Base-by-base conservation (phyloP, 2,113 vertebrate genomes). In the Reinhardtius hippoglossoides region DNA sequence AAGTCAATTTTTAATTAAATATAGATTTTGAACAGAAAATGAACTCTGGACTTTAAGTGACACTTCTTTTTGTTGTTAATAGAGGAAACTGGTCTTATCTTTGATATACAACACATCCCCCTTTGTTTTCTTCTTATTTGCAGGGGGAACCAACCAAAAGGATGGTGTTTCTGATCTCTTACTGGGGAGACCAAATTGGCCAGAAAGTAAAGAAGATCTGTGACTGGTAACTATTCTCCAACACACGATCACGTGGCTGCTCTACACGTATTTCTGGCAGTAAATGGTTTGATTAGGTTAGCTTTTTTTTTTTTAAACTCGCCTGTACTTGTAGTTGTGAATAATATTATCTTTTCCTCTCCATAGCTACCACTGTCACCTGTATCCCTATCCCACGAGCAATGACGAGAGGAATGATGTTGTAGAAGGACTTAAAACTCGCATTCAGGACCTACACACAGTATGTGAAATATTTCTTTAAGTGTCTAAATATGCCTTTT, bases 121-220 rank as follows among this genome's bases (percentile, higher is more conserved):
- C 66, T 78, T 1, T 80, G 63, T 71, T 54, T 48, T n/a, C 46
- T 63, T 31, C 31, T 7, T 31, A 31, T 31, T 31, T 81, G 46
- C 80, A 99, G 97, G 96, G 96, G 0, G 96, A 98, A 84, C 92
- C 89, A 26, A 95, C 95, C 13, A 98, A 96, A 60, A 96, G 95
- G 90, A 94, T 96, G 52, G 97, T 97, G 71, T 99, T 99, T 87
- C 92, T 99, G 48, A 96, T 99, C 62, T 99, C 97, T 35, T 99
- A 97, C 59, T 99, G 97, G 97, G 98, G 97, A 50, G 98, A 98
- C 20, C 97, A 98, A 85, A 97, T 99, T 13, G 97, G 97, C 42
- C 96, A 98, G 87, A 99, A 99, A 92, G 96, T 99, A 16, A 99
- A 97, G 94, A 99, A 98, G 93, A 98, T 99, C 56, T 98, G 97